Percentiles rank a stretch among this genome's conserved stretches.
These are phyloP conservation scores for Cryptotis parvus DNA, from an alignment of 2,113 vertebrate species.

Conservation along the genomic window DNA sequence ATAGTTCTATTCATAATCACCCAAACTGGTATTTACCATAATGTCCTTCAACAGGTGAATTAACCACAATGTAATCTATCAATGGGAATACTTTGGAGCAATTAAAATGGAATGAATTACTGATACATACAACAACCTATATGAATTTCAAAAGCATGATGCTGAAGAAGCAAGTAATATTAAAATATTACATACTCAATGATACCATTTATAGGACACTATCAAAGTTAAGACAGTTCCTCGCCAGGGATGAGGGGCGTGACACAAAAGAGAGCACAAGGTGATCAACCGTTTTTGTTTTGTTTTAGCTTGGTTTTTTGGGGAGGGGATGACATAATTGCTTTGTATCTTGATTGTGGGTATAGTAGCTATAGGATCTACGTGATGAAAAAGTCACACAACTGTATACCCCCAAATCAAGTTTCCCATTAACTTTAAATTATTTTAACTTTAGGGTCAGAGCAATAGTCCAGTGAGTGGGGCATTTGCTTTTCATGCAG, in stretches of 20 bases:
- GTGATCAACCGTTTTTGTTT: background rate
- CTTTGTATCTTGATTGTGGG: background rate
- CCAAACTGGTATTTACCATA: background rate
- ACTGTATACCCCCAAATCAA: too few species aligned
- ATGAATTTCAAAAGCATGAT: too few species aligned
- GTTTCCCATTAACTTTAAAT: too few species aligned
- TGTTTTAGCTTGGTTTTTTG: too few species aligned
- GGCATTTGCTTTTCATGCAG: too few species aligned
- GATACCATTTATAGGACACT: background rate
- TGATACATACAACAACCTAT: too few species aligned
- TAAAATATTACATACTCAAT: background rate
- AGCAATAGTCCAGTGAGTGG: too few species aligned
- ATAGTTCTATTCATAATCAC: background rate
- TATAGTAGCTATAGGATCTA: background rate
- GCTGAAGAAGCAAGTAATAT: background rate
- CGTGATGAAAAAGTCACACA: too few species aligned
- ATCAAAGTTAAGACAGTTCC: background rate
- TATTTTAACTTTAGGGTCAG: too few species aligned
- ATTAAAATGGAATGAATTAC: background rate
- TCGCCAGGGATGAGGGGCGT: background rate
- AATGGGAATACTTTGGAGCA: background rate
- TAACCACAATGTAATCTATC: background rate
- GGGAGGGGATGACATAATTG: background rate
- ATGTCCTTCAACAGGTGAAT: constrained; percentile 19
- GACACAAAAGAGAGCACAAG: background rate